phyloP scores from a whole-genome alignment of 92 coral and sea anemone species.

The Pocillopora meandrina region DNA sequence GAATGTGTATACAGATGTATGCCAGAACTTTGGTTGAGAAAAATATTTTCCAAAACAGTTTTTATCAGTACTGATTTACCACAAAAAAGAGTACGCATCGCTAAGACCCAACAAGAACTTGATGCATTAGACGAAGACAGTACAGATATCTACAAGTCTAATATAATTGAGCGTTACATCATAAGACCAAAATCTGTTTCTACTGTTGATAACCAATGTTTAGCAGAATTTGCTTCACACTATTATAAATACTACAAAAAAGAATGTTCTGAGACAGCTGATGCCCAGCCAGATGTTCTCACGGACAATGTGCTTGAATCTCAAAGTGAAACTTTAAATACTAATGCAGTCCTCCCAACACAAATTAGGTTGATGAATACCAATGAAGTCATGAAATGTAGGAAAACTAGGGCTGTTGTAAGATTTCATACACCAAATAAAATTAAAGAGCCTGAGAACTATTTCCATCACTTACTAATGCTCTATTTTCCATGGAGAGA shows the following conservation, averaged over 20 bases:
- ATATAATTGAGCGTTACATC: slow-evolving; percentile 28
- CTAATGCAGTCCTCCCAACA: background rate
- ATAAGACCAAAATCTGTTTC: slow-evolving; percentile 24
- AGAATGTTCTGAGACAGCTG: slow-evolving; percentile 35
- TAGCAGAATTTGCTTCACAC: slow-evolving; percentile 44
- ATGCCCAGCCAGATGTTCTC: slow-evolving; percentile 33
- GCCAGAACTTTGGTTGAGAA: slow-evolving; percentile 66
- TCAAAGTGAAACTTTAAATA: too few relatives aligned
- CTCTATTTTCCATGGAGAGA: too few relatives aligned
- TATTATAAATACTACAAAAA: background rate
- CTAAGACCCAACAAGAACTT: slow-evolving; percentile 24
- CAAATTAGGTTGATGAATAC: too few relatives aligned
- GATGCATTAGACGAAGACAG: slow-evolving; percentile 6
- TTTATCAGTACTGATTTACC: slow-evolving; percentile 50
- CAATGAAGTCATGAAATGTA: too few relatives aligned
- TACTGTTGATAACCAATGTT: slow-evolving; percentile 38
- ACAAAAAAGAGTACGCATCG: slow-evolving; percentile 33
- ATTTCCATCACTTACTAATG: too few relatives aligned
- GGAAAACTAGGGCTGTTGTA: too few relatives aligned
- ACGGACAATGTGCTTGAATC: slow-evolving; percentile 30
- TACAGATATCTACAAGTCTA: slow-evolving; percentile 58
- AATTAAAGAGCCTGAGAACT: too few relatives aligned
- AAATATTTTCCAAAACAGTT: slow-evolving; percentile 58
- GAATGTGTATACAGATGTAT: slow-evolving; percentile 60
- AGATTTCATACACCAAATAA: too few relatives aligned